Base-by-base conservation (phyloP, 2,888 invertebrate species). In the Gastrophysa polygoni region DNA sequence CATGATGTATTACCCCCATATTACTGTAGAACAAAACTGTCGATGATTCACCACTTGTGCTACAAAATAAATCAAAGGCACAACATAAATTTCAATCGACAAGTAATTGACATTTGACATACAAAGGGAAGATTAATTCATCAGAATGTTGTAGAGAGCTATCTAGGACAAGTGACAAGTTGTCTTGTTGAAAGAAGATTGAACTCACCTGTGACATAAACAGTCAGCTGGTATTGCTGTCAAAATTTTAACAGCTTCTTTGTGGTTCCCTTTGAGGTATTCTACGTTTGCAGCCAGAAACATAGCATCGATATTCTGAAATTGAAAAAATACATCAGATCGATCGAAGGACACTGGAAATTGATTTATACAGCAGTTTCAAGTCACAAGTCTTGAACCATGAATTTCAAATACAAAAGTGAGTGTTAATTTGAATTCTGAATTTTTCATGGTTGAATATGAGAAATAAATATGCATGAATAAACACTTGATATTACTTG, bases 1-100 rank as follows among this genome's bases (percentile, higher is more conserved):
- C 89, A 75, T 92, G 87, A 80, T 94, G 91, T 69, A 93, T 85
- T 55, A 91, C 89, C 47, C 91, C 94, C 76, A 93, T 86, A 75
- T 95, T 93, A 77, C 94, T 95, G 76, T 91, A 90, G 73, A 90
- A 88, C 78, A 89, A 82, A 52, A 88, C 84, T 17, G 84, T 82
- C 8, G 87, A 81, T 60, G 85, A 86, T 78, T 90, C 89, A 1
- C 88, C 89, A 65, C 79, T 82, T 29, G 84, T 84, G 68, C 87
- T 86, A 69, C 49, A 79, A 74, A 59, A 54, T 50, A 48, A 58
- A 48, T 29, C 32, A 49, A 54, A 64, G 21, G 50, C 60, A 49
- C 59, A 50, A 62, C 24, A 3, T 5, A 24, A 5, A 7, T 24
- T 24, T 24, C 56, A 38, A 49, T 4, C 46, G n/a, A 34, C 5